Percentiles rank a stretch among this genome's conserved stretches.
These are phyloP conservation scores for Anarsia innoxiella DNA, from an alignment of 2,888 invertebrate genomes.

Conservation along the genomic window DNA sequence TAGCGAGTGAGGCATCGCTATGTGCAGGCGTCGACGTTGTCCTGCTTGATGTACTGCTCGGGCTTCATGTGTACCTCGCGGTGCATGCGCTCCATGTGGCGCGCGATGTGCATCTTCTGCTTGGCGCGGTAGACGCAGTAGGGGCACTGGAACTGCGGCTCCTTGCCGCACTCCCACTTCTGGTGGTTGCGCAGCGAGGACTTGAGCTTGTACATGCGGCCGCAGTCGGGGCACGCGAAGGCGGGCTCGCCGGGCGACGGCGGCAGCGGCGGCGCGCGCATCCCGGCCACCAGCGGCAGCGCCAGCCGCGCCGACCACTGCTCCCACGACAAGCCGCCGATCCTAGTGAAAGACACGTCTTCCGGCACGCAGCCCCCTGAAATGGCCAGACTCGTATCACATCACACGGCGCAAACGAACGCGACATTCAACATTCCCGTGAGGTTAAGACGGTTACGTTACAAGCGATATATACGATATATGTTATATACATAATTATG, in stretches of 20 bases:
- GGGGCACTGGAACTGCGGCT: conserved; percentile 88
- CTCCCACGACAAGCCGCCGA: conserved; percentile 81
- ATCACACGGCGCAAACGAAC: conserved; percentile 20
- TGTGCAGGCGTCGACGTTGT: conserved; percentile 71
- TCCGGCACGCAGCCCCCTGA: conserved; percentile 45
- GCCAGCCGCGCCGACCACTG: conserved; percentile 85
- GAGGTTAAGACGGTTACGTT: conserved; percentile 57
- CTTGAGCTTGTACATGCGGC: conserved; percentile 89
- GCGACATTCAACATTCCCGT: conserved; percentile 54
- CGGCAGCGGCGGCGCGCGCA: conserved; percentile 54
- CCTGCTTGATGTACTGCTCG: conserved; percentile 65
- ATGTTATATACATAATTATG: conserved; percentile 29
- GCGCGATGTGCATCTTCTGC: conserved; percentile 89
- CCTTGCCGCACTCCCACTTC: conserved; percentile 91
- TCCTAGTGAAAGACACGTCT: conserved; percentile 84
- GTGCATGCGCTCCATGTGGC: conserved; percentile 89
- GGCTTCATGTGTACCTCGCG: conserved; percentile 77
- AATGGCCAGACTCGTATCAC: conserved; percentile 38
- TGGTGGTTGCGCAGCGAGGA: conserved; percentile 88
- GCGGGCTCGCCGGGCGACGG: conserved; percentile 66
- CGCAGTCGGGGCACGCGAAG: conserved; percentile 88
- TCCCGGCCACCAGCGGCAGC: conserved; percentile 78
- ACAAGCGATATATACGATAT: conserved; percentile 48
- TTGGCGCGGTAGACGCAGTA: conserved; percentile 89
- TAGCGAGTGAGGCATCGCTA: conserved; percentile 31